These are phyloP conservation scores for Dasyornis broadbenti DNA, from an alignment of 2,113 vertebrate genomes.

Conservation along the genomic window DNA sequence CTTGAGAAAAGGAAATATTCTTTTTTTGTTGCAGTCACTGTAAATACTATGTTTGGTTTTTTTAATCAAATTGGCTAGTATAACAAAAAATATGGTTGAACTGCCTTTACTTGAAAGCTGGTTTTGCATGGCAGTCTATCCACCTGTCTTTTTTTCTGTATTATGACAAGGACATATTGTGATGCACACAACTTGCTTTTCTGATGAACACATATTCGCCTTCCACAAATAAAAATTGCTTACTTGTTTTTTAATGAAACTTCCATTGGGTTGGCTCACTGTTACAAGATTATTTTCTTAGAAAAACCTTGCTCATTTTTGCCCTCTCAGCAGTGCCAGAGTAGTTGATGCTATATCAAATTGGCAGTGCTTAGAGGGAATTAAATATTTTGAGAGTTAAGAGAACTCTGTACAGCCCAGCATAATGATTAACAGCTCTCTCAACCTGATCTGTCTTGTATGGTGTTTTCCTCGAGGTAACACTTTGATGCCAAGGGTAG, in stretches of 20 bases:
- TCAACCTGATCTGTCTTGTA: background rate
- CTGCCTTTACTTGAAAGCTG: background rate
- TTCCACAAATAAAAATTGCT: background rate
- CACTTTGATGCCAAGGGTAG: background rate
- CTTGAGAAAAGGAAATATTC: background rate
- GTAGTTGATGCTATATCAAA: background rate
- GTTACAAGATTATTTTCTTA: background rate
- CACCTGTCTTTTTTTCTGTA: background rate
- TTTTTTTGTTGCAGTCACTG: background rate
- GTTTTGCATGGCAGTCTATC: background rate
- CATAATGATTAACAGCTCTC: background rate
- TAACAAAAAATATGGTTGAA: background rate
- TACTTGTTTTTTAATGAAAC: background rate
- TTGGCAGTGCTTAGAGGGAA: background rate
- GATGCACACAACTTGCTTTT: background rate
- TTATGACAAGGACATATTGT: background rate
- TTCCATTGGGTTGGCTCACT: background rate
- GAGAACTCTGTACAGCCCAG: background rate
- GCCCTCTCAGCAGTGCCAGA: background rate
- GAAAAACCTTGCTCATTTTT: background rate
- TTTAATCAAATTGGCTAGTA: background rate
- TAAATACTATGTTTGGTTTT: background rate
- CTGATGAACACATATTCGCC: background rate
- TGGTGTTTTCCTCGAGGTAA: background rate
- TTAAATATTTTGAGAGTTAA: constrained; percentile 21